Evolutionary conservation across 2,113 vertebrate genomes (phyloP).

Genomic region (Notechis scutatus): DNA sequence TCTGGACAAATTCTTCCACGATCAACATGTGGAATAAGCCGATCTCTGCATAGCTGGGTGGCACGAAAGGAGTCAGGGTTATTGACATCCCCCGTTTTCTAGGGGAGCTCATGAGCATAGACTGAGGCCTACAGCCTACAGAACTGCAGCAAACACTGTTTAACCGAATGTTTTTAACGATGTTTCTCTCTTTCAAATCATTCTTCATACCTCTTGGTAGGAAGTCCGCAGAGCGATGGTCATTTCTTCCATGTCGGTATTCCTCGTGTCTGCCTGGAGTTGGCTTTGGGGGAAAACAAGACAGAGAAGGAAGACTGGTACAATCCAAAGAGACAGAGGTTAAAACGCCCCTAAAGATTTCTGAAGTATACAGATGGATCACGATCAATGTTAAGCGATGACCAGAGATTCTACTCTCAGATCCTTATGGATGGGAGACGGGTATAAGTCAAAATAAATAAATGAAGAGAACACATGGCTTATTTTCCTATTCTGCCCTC

Average conservation of each 20-base stretch:
- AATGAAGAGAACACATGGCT: neutral
- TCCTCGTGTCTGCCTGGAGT: slow-evolving; percentile 83
- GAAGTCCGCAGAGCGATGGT: slow-evolving; percentile 82
- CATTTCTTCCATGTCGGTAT: slow-evolving; percentile 84
- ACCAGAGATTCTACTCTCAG: neutral
- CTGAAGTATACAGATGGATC: neutral
- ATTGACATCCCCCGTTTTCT: neutral
- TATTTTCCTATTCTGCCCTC: neutral
- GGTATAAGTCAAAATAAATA: neutral
- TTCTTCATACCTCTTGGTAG: slow-evolving; percentile 79
- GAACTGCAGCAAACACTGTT: neutral
- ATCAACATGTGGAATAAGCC: neutral
- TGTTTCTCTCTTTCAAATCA: neutral
- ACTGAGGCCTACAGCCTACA: neutral
- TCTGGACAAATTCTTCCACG: neutral
- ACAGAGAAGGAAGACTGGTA: neutral
- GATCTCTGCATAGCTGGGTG: neutral
- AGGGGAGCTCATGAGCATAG: neutral
- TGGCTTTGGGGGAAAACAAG: slow-evolving; percentile 68
- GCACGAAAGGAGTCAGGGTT: neutral
- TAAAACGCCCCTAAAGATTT: neutral
- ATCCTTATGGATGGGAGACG: neutral
- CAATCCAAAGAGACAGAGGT: neutral
- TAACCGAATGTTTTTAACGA: neutral
- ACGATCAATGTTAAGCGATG: neutral